Conservation (phyloP, 2,113 vertebrate species). For the Myodes glareolus region DNA sequence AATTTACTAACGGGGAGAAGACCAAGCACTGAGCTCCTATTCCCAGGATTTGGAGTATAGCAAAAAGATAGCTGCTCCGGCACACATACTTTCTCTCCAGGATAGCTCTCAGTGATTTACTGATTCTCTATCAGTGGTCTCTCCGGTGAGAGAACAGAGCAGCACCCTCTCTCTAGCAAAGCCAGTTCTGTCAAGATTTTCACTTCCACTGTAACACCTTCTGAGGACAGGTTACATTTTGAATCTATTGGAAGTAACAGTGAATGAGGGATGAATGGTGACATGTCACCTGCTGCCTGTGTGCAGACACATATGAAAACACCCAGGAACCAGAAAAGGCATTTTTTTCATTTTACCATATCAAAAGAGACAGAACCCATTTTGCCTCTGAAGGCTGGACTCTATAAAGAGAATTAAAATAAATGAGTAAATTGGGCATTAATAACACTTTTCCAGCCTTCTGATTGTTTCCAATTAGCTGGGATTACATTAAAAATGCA, state of each 20-base stretch:
- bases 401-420: constrained; percentile 62
- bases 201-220: constrained; percentile 3
- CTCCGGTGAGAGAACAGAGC: not conserved
- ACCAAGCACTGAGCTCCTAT: not conserved
- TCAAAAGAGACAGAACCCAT: constrained; percentile 43
- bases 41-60: not conserved
- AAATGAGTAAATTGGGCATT: constrained; percentile 51
- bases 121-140: constrained; percentile 41
- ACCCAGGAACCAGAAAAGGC: constrained; percentile 19
- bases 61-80: not conserved
- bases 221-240: constrained; percentile 39
- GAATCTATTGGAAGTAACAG: constrained; percentile 47
- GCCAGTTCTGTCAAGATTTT: constrained; percentile 20
- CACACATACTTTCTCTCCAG: not conserved
- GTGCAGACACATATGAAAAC: constrained; percentile 7
- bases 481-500: constrained; percentile 51
- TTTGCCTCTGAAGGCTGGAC: constrained; percentile 34
- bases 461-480: constrained; percentile 57
- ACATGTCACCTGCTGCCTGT: not conserved
- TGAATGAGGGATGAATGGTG: constrained; percentile 9
- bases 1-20: not conserved
- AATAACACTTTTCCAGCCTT: constrained; percentile 47
- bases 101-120: not conserved
- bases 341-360: constrained; percentile 37
- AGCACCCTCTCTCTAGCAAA: constrained; percentile 35